Evolutionary conservation across 2,888 invertebrate species (phyloP), one percentile per base, ranked within the genome.

Genomic region (Drosophila acutilabella): DNA sequence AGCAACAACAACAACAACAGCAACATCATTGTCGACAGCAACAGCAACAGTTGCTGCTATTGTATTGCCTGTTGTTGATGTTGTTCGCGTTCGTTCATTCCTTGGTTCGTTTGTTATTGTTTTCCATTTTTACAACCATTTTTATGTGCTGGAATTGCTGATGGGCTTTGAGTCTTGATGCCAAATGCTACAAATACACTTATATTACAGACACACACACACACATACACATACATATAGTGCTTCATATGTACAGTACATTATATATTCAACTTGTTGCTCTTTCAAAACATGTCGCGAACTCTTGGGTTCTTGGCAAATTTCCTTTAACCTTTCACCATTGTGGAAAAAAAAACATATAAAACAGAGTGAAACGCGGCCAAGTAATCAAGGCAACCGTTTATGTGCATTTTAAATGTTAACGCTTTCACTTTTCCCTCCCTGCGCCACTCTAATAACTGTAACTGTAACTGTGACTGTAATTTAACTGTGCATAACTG

Each of bases 31-130:
- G 33, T 10, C 30, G 50, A 51, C 52, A 64, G 36, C 51, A 68
- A 60, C 74, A 80, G 87, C 79, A 84, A 87, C 81, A 84, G 85
- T 87, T 88, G 70, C 70, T 74, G 71, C 38, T 72, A 84, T 81
- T 84, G 85, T 50, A 33, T 50, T 50, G 18, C 13, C 50, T 80
- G 59, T 62, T 71, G 71, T 23, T 68, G 62, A 50, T 62, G 64
- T 54, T 60, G 38, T 14, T 66, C 60, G 56, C 50, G 65, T 62
- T 72, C 48, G 44, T 44, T 54, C 40, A 40, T 40, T 52, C 26
- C 8, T 30, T 30, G 30, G 23, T 59, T 67, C 58, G 64, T 40
- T 70, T 71, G 76, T 71, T 87, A 84, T 87, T 82, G 82, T 82
- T 86, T 85, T 80, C 64, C 88, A 79, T 81, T 84, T 70, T 64